Conservation (phyloP, 2,888 invertebrate genomes). For the Helobdella robusta region DNA sequence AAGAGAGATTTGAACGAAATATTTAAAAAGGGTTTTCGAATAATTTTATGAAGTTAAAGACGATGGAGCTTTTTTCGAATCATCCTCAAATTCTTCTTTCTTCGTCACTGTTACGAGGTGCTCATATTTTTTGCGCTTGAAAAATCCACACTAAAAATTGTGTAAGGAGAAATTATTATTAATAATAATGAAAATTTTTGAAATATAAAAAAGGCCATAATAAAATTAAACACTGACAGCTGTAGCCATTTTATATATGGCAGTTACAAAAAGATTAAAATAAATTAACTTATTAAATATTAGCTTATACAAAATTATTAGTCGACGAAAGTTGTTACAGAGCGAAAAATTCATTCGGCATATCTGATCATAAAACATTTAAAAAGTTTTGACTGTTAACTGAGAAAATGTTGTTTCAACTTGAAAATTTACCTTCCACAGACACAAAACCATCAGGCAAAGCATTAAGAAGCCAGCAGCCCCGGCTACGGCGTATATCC, state of each 20-base stretch:
- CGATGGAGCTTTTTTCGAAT: too few relatives aligned
- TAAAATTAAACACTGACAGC: neutral
- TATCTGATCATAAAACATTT: too few relatives aligned
- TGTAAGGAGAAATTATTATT: too few relatives aligned
- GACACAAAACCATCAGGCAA: slow-evolving; percentile 65
- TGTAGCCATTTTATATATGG: neutral
- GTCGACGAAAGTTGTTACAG: too few relatives aligned
- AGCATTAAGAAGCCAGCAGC: slow-evolving; percentile 73
- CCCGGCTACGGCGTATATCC: slow-evolving; percentile 73
- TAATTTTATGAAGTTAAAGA: too few relatives aligned
- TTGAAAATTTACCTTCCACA: slow-evolving; percentile 16
- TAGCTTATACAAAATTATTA: neutral
- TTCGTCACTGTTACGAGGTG: slow-evolving; percentile 14
- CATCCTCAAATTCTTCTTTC: slow-evolving; percentile 8
- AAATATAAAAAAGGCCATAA: too few relatives aligned
- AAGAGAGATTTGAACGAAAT: too few relatives aligned
- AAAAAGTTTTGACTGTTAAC: too few relatives aligned
- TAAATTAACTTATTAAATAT: neutral
- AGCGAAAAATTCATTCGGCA: too few relatives aligned
- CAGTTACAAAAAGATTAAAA: neutral
- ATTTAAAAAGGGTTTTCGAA: too few relatives aligned
- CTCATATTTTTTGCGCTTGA: slow-evolving; percentile 13
- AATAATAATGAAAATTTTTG: too few relatives aligned
- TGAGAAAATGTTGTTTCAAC: neutral
- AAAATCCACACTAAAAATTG: slow-evolving; percentile 14